Conservation (phyloP, 2,888 invertebrate genomes). For the Synanthedon formicaeformis region DNA sequence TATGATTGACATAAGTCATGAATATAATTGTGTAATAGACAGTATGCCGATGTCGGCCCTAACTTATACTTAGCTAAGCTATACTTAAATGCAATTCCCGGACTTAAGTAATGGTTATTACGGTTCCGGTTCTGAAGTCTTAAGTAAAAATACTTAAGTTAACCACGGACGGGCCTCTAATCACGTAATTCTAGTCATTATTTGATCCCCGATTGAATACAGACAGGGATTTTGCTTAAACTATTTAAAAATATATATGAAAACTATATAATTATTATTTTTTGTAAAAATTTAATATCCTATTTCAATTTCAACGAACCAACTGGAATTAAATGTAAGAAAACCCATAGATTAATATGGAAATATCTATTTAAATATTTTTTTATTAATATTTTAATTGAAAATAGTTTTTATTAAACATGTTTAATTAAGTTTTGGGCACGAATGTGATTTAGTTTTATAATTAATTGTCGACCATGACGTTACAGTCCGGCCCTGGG, state of each 20-base stretch:
- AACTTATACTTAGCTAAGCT: slow-evolving; percentile 27
- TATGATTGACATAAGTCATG: slow-evolving; percentile 12
- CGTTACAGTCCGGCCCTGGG: slow-evolving; percentile 25
- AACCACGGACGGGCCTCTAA: slow-evolving; percentile 29
- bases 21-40: slow-evolving; percentile 15
- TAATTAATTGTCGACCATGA: neutral
- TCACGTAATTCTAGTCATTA: slow-evolving; percentile 53
- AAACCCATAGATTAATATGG: no score
- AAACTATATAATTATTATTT: no score
- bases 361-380: no score
- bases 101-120: slow-evolving; percentile 39
- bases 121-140: slow-evolving; percentile 22
- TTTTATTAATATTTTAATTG: neutral
- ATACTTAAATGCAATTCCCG: slow-evolving; percentile 38
- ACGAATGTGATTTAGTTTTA: neutral
- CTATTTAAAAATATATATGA: no score
- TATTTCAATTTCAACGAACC: no score
- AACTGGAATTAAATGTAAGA: no score
- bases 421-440: neutral
- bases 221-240: slow-evolving; percentile 21
- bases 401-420: neutral
- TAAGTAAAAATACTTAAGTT: slow-evolving; percentile 45
- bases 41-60: slow-evolving; percentile 3
- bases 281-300: no score
- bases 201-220: slow-evolving; percentile 37